A percentile compares a stretch with the other conserved stretches of the same genome.
Conservation (phyloP, 2,797 vertebrate genomes). For the Orestias chungarensis region DNA sequence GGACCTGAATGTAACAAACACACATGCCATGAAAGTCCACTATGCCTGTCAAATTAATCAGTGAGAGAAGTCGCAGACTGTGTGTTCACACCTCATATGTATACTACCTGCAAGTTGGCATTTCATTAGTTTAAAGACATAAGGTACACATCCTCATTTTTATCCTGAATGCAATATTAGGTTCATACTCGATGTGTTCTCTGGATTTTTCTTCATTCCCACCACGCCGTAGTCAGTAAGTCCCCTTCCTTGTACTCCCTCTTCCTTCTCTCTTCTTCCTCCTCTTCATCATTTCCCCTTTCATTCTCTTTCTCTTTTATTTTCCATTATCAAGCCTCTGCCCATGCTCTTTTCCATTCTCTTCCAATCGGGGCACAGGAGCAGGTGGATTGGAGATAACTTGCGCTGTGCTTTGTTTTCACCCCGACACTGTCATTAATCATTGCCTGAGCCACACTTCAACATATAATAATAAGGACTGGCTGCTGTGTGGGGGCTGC, state of each 20-base stretch:
- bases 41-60: constrained; percentile 96
- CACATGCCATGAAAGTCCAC: constrained; percentile 92
- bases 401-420: constrained; percentile 98
- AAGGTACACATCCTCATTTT: constrained; percentile 57
- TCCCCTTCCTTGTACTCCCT: constrained; percentile 58
- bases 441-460: constrained; percentile 99
- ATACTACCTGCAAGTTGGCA: constrained; percentile 77
- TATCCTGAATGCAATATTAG: constrained; percentile 49
- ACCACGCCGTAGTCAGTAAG: constrained; percentile 84
- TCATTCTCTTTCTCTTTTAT: constrained; percentile 55
- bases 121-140: constrained; percentile 84
- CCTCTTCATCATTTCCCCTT: constrained; percentile 36
- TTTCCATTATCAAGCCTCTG: constrained; percentile 85
- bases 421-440: constrained; percentile 98
- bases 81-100: constrained; percentile 74
- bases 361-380: constrained; percentile 90
- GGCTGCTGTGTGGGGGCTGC: constrained; percentile 94
- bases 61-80: constrained; percentile 76
- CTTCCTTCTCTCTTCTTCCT: constrained; percentile 80
- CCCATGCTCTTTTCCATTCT: constrained; percentile 87
- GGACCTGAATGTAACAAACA: constrained; percentile 95
- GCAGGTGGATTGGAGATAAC: constrained; percentile 99
- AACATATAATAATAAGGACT: constrained; percentile 99
- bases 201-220: constrained; percentile 78
- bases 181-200: constrained; percentile 32